Evolutionary conservation across 2,113 vertebrate genomes (phyloP).

Genomic region (Alaudala cheleensis): DNA sequence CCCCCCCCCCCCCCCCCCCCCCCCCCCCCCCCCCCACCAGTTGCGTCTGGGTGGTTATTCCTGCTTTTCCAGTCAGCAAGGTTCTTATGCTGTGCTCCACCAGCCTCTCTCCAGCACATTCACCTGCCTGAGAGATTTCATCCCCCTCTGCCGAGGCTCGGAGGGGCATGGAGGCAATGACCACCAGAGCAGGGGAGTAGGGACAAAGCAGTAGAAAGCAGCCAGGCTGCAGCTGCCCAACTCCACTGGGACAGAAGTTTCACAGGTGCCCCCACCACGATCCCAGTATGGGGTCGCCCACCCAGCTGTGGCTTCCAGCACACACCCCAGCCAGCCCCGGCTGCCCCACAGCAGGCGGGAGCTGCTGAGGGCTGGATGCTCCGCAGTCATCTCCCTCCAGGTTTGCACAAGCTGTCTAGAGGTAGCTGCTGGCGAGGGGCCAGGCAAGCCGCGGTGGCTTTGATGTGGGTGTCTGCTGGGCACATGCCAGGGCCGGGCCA

Average conservation of each 20-base stretch:
- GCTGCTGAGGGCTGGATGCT: not conserved
- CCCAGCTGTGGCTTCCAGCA: not conserved
- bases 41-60: not conserved
- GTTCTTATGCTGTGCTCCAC: accelerated
- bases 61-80: constrained; percentile 39
- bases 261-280: accelerated
- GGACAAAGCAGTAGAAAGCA: not conserved
- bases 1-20: not conserved
- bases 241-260: not conserved
- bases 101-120: not conserved
- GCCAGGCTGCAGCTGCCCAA: not conserved
- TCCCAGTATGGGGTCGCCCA: accelerated
- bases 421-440: constrained; percentile 3
- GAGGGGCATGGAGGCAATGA: not conserved
- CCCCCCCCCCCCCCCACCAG: not conserved
- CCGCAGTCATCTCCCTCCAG: not conserved
- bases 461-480: constrained; percentile 50
- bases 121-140: not conserved
- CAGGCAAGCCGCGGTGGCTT: not conserved
- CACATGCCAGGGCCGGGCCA: constrained; percentile 12
- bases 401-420: constrained; percentile 5
- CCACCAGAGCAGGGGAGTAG: not conserved
- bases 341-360: not conserved
- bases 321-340: not conserved
- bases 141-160: accelerated